Evolutionary conservation across 2,888 invertebrate species (phyloP), one percentile per base, ranked within the genome.

Genomic region (Linyphia triangularis): DNA sequence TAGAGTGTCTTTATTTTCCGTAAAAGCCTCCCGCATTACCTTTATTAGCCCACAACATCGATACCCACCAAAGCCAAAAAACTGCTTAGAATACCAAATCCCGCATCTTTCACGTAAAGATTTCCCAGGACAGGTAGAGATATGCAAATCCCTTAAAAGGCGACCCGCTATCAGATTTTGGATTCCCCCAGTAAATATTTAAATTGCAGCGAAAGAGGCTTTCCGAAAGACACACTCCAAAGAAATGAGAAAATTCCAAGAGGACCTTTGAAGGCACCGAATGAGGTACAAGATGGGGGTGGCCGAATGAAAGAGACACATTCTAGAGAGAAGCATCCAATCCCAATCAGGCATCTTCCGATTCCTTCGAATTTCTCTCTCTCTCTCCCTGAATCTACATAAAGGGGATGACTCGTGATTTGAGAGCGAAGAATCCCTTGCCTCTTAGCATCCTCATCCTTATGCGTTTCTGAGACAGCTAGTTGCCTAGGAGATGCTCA

Each of bases 371-470:
- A 75, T 84, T n/a, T n/a, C n/a, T n/a, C n/a, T n/a, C n/a, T n/a
- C n/a, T n/a, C n/a, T 84, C 84, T 57, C 57, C 77, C 61, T 69
- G 85, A 85, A 86, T 86, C 85, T 86, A 86, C 85, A 86, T 86
- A 86, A 86, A 86, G 85, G 85, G 85, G 79, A 79, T 86, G 85
- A 86, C 79, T 86, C 85, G 85, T 86, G 85, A 86, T 86, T 86
- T 86, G 79, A 79, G 85, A 86, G 79, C 72, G 72, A 72, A 86
- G 79, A 65, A 63, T 79, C 85, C 84, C 70, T 79, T 86, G 85
- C 79, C 85, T 86, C 85, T 86, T 79, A 86, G 79, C 85, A 86
- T 86, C 85, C 85, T 86, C 85, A 86, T 79, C 85, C 85, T 73
- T 86, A 86, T 86, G 85, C 85, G 85, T 85, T 70, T 78, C 78